These are phyloP conservation scores for Brachirus orientalis DNA, from an alignment of 2,113 vertebrate genomes.

Conservation along the genomic window DNA sequence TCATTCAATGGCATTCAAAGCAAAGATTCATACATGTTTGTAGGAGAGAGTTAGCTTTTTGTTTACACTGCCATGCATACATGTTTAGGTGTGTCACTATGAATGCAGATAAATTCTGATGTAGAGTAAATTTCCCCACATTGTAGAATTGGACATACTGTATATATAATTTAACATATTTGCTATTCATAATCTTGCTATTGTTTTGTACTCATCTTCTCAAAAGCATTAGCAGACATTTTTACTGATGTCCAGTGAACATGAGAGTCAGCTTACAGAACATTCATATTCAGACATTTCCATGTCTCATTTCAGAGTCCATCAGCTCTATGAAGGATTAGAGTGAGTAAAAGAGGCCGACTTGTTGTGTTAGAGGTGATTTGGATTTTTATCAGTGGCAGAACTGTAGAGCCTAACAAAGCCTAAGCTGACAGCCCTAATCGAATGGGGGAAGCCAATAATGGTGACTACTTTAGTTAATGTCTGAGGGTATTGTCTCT, in stretches of 20 bases:
- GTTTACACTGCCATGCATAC: no score
- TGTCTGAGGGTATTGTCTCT: constrained; percentile 55
- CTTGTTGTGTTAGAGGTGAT: constrained; percentile 65
- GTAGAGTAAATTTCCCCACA: no score
- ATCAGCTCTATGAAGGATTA: constrained; percentile 52
- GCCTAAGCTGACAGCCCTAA: constrained; percentile 64
- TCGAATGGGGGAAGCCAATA: constrained; percentile 49
- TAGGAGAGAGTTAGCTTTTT: no score
- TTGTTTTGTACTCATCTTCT: no score
- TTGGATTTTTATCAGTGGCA: constrained; percentile 63
- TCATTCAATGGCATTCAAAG: no score
- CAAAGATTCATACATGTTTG: no score
- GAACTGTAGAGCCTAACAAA: constrained; percentile 49
- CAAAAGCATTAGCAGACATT: no score
- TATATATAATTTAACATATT: no score
- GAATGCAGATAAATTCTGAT: no score
- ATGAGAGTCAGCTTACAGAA: constrained; percentile 3
- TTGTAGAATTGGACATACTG: no score
- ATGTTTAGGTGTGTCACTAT: no score
- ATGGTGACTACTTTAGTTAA: constrained; percentile 53
- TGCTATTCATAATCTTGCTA: no score
- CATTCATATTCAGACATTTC: constrained; percentile 18
- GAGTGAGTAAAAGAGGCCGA: constrained; percentile 37
- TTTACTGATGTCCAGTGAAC: neutral
- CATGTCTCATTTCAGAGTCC: constrained; percentile 65